Evolutionary conservation across 2,888 invertebrate species (phyloP).

Genomic region (Eupithecia subumbrata): DNA sequence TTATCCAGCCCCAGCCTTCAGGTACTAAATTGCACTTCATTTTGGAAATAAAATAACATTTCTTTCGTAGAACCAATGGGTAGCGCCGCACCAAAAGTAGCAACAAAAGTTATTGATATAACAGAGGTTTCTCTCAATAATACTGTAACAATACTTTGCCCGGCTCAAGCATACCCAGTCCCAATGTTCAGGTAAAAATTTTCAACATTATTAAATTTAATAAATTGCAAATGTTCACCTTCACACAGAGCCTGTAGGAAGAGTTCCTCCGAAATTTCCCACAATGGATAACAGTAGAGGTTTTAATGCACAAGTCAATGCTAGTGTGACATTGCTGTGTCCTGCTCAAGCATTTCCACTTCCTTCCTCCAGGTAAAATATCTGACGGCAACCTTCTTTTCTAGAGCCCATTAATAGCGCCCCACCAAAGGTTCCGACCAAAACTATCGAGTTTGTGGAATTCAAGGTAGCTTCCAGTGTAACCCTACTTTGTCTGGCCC

Average conservation of each 20-base stretch:
- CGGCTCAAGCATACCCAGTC: slow-evolving; percentile 87
- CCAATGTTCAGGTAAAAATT: slow-evolving; percentile 86
- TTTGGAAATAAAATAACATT: slow-evolving; percentile 28
- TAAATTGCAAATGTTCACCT: slow-evolving; percentile 34
- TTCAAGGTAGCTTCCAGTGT: slow-evolving; percentile 77
- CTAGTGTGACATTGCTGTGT: slow-evolving; percentile 86
- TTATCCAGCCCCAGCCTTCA: slow-evolving; percentile 87
- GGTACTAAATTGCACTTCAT: slow-evolving; percentile 66
- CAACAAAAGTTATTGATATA: slow-evolving; percentile 81
- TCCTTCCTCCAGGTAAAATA: slow-evolving; percentile 85
- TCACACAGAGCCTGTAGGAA: slow-evolving; percentile 84
- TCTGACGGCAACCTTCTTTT: slow-evolving; percentile 58
- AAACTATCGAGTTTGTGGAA: slow-evolving; percentile 78
- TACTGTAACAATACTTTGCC: slow-evolving; percentile 83
- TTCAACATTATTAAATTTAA: slow-evolving; percentile 10
- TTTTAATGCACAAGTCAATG: slow-evolving; percentile 77
- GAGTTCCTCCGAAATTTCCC: slow-evolving; percentile 88
- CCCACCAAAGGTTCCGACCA: slow-evolving; percentile 86
- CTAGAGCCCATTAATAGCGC: slow-evolving; percentile 89
- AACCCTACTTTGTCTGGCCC: slow-evolving; percentile 88
- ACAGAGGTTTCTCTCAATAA: slow-evolving; percentile 65
- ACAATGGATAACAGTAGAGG: slow-evolving; percentile 86
- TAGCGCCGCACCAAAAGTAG: slow-evolving; percentile 87
- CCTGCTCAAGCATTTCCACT: slow-evolving; percentile 88
- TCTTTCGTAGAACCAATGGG: slow-evolving; percentile 86